Percentiles rank a stretch among this genome's conserved stretches.
These are phyloP conservation scores for Choloepus didactylus DNA, from an alignment of 2,797 vertebrate species.

Conservation along the genomic window DNA sequence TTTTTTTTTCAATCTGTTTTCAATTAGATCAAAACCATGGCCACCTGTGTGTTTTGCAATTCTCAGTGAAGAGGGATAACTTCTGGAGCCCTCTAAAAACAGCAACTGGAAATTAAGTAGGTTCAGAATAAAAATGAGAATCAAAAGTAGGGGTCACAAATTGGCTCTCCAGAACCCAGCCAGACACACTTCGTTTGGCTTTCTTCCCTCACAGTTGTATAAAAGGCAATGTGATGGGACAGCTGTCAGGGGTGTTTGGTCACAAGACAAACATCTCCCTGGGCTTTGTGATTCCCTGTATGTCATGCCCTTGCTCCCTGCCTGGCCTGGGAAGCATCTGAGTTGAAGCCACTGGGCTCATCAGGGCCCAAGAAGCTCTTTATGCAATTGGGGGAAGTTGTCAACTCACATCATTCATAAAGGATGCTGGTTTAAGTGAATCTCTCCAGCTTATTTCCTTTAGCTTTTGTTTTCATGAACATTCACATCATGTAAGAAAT, in stretches of 20 bases:
- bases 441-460: background rate
- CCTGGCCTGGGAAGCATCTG: background rate
- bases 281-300: background rate
- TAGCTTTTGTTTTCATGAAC: background rate
- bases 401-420: background rate
- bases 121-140: background rate
- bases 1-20: background rate
- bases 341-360: background rate
- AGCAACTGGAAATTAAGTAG: background rate
- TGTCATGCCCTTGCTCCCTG: no score
- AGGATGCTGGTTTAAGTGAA: background rate
- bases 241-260: background rate
- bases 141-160: background rate
- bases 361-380: background rate
- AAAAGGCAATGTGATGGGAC: background rate
- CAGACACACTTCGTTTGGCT: background rate
- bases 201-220: background rate
- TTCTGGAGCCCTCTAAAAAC: background rate
- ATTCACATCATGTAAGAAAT: background rate
- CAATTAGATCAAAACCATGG: background rate
- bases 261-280: background rate
- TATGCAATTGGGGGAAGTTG: accelerated
- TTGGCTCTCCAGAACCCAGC: background rate
- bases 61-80: background rate
- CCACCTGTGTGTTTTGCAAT: no score